Percentiles rank a stretch among this genome's conserved stretches.
Evolutionary conservation across 2,888 invertebrate species (phyloP).

Genomic region (Campaea margaritaria): DNA sequence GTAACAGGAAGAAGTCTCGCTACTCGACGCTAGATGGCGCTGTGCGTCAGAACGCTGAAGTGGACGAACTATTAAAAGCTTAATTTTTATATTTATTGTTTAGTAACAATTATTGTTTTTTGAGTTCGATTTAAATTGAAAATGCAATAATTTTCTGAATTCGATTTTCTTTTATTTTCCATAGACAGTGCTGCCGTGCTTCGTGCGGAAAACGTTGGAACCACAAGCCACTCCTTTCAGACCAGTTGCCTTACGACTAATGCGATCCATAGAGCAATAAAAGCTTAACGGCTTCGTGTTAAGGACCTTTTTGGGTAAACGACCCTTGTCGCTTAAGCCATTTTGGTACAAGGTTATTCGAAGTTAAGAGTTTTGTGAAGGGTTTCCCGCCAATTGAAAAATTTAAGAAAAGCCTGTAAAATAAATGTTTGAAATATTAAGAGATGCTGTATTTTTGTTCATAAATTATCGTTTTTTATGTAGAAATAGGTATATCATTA

Average conservation of each 20-base stretch:
- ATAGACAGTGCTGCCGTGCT: conserved; percentile 61
- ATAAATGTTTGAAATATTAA: no score
- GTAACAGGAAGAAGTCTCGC: conserved; percentile 57
- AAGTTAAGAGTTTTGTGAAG: neutral
- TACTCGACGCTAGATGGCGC: conserved; percentile 77
- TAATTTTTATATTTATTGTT: neutral
- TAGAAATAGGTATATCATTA: no score
- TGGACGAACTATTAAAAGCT: neutral
- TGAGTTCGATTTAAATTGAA: neutral
- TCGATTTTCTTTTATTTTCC: conserved; percentile 12
- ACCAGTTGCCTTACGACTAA: conserved; percentile 25
- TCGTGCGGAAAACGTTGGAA: conserved; percentile 59
- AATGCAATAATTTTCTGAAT: neutral
- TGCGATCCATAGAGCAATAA: conserved; percentile 56
- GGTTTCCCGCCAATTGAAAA: conserved; percentile 14
- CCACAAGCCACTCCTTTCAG: conserved; percentile 52
- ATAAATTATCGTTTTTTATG: no score
- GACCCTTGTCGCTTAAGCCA: conserved; percentile 50
- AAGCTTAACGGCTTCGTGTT: conserved; percentile 56
- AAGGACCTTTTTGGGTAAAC: conserved; percentile 59
- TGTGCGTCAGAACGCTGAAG: conserved; percentile 32
- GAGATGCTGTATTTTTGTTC: no score
- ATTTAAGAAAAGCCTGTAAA: neutral
- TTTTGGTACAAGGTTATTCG: conserved; percentile 37
- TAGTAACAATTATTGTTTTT: neutral